Evolutionary conservation across 2,888 invertebrate genomes (phyloP), one percentile per base, ranked within the genome.

Genomic region (Dasypogon diadema): DNA sequence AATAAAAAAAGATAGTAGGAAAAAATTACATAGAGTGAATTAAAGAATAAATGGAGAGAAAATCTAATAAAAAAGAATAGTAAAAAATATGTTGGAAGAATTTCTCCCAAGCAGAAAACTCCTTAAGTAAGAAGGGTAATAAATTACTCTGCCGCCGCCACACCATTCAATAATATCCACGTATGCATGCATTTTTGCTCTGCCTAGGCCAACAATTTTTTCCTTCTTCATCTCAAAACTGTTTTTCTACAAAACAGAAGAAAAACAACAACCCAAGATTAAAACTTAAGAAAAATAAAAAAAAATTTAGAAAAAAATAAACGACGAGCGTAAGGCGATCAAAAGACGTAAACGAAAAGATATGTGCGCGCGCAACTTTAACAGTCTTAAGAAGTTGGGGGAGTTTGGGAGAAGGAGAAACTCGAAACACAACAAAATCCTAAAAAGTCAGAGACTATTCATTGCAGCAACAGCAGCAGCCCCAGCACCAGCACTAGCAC

Each of bases 161-260:
- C n/a, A 65, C 24, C 65, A 65, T 65, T 65, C 65, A 65, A 65
- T 65, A 24, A 46, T 37, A 65, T 65, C 18, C 46, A 65, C 65
- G 24, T 65, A 46, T 22, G 22, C 22, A 22, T 22, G 22, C 22
- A 22, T 56, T 21, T 6, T 2, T 14, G 10, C 8, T 46, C 14
- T 14, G 18, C 65, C 24, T 46, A 46, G 6, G 14, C 8, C 24
- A 56, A 56, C 26, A 26, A 56, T 56, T 56, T 56, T 56, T 10
- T 14, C 65, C 48, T 0, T n/a, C 26, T 12, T 42, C 26, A n/a
- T 48, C 2, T n/a, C 12, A n/a, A 42, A 42, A 42, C 42, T 42
- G 12, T 42, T 42, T 30, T 42, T 42, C 42, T 12, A 42, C 12
- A 42, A 42, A 42, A 42, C 3, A 42, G n/a, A 1, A 42, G n/a